Evolutionary conservation across 1,140 invertebrate species (phyloP).

Genomic region (Agrypnia vestita): DNA sequence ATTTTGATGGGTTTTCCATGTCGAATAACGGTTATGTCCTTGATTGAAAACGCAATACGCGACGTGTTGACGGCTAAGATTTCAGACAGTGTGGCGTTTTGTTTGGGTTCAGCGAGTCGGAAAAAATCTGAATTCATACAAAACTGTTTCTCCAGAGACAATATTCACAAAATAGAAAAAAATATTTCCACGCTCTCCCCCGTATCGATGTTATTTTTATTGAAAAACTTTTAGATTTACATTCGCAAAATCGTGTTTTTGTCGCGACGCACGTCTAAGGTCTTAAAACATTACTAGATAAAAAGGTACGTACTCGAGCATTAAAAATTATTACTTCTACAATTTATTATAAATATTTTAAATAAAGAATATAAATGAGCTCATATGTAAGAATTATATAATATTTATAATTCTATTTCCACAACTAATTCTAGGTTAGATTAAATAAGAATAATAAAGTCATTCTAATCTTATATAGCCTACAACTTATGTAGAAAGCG

Average conservation of each 20-base stretch:
- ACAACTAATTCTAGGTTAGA: too few relatives aligned
- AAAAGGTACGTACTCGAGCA: too few relatives aligned
- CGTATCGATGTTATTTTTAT: conserved; percentile 48
- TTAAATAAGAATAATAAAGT: too few relatives aligned
- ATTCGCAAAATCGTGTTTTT: conserved; percentile 30
- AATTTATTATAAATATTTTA: too few relatives aligned
- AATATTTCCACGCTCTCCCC: conserved; percentile 38
- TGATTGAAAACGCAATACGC: conserved; percentile 57
- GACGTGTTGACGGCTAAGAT: conserved; percentile 52
- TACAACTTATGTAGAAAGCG: too few relatives aligned
- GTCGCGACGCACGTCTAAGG: background rate
- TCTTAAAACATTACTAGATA: conserved; percentile 31
- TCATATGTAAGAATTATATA: too few relatives aligned
- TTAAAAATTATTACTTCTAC: background rate
- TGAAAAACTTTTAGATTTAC: conserved; percentile 41
- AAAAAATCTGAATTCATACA: conserved; percentile 39
- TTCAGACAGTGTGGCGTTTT: conserved; percentile 44
- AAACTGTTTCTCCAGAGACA: conserved; percentile 48
- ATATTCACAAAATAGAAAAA: conserved; percentile 34
- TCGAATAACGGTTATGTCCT: conserved; percentile 55
- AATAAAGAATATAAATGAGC: too few relatives aligned
- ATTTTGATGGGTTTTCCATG: conserved; percentile 60
- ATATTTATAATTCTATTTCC: too few relatives aligned
- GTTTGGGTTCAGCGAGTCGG: conserved; percentile 39
- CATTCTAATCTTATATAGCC: too few relatives aligned